Percentiles rank a stretch among this genome's conserved stretches.
Conservation (phyloP, 2,888 invertebrate species). For the Aleiodes testaceus region DNA sequence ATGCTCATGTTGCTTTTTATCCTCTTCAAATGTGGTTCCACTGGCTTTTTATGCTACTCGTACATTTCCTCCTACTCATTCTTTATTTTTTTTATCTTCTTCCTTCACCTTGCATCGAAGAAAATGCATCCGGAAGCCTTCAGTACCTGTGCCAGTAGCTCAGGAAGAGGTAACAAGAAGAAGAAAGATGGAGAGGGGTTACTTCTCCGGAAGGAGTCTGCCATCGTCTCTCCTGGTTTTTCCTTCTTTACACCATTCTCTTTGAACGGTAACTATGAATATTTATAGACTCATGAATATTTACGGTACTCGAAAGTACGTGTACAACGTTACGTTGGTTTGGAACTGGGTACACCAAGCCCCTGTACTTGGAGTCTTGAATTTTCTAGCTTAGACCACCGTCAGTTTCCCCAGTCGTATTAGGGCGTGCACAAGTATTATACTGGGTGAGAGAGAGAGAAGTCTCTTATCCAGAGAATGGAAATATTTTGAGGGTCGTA, state of each 20-base stretch:
- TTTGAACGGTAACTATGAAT: slow-evolving; percentile 61
- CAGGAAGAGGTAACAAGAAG: slow-evolving; percentile 16
- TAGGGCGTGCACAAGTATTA: slow-evolving; percentile 21
- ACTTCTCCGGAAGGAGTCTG: slow-evolving; percentile 56
- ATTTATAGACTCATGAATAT: slow-evolving; percentile 64
- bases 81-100: slow-evolving; percentile 20
- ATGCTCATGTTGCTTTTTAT: background rate
- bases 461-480: slow-evolving; percentile 46
- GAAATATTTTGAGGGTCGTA: slow-evolving; percentile 52
- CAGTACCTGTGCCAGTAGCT: slow-evolving; percentile 26
- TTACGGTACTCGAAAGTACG: slow-evolving; percentile 58
- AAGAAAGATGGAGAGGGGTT: slow-evolving; percentile 49
- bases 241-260: slow-evolving; percentile 61
- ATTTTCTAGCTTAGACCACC: slow-evolving; percentile 38
- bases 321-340: slow-evolving; percentile 45
- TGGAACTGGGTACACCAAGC: slow-evolving; percentile 38
- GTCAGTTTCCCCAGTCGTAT: slow-evolving; percentile 39
- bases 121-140: slow-evolving; percentile 34
- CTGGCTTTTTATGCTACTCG: background rate
- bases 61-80: background rate
- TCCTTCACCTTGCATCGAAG: background rate
- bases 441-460: background rate
- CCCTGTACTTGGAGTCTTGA: slow-evolving; percentile 33
- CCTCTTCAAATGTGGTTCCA: background rate
- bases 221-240: slow-evolving; percentile 59